Evolutionary conservation across 1,140 invertebrate genomes (phyloP).

Genomic region (Spodoptera frugiperda): DNA sequence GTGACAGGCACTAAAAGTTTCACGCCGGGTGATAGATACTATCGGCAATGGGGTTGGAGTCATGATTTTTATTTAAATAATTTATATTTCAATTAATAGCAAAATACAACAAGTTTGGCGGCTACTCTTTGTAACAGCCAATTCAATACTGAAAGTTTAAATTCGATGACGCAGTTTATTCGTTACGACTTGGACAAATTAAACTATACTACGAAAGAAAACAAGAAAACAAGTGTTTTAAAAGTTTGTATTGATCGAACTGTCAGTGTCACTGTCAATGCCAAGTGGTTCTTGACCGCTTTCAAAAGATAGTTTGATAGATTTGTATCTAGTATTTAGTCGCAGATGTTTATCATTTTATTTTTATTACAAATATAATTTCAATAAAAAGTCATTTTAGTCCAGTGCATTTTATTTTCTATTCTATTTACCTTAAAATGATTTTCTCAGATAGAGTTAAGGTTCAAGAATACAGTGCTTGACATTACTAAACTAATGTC

Average conservation of each 20-base stretch:
- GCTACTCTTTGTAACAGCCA: not conserved
- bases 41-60: conserved; percentile 84
- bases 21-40: conserved; percentile 90
- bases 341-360: not conserved
- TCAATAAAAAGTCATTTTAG: too few relatives aligned
- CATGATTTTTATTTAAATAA: not conserved
- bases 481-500: not conserved
- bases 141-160: not conserved
- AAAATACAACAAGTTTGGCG: not conserved
- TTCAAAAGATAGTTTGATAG: too few relatives aligned
- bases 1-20: conserved; percentile 91
- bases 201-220: not conserved
- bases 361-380: not conserved
- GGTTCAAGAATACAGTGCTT: not conserved
- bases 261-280: too few relatives aligned
- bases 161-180: not conserved
- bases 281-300: too few relatives aligned
- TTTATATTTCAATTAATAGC: not conserved
- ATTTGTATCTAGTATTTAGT: too few relatives aligned
- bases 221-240: too few relatives aligned
- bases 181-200: not conserved
- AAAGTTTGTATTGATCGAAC: too few relatives aligned
- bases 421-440: too few relatives aligned
- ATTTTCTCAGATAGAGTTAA: not conserved
- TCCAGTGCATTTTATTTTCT: too few relatives aligned